Conservation (phyloP, 2,113 vertebrate genomes). For the human region GRCh38 chr12:58601001-58601500, state of each 20-base stretch:
- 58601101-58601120: neutral
- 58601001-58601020: neutral
- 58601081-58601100: neutral
- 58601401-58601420: neutral
- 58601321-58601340: neutral
- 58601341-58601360: neutral
- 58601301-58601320: neutral
- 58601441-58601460: neutral
- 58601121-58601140: neutral
- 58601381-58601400: neutral
- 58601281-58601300: neutral
- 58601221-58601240: neutral
- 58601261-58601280: neutral
- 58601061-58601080: neutral
- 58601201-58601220: neutral
- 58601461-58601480: neutral
- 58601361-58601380: neutral
- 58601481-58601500: neutral
- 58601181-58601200: neutral
- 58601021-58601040: neutral
- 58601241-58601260: neutral
- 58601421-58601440: neutral
- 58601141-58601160: neutral
- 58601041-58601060: neutral
- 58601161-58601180: neutral